Conservation (phyloP, 1,140 invertebrate genomes). For the Penaeus japonicus region DNA sequence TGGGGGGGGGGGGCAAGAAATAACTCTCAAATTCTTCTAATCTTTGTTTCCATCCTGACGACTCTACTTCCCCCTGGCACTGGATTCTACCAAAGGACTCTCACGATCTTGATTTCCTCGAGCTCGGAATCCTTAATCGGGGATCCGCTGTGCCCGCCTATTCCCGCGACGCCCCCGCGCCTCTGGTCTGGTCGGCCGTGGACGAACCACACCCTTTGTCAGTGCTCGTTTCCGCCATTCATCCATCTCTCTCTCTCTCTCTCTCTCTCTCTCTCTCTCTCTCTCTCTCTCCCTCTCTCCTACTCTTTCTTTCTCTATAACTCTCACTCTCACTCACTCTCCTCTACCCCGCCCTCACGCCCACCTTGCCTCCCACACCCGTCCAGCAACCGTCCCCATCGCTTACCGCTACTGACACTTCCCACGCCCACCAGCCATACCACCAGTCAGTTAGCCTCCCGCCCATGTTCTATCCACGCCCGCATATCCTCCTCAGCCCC, state of each 20-base stretch:
- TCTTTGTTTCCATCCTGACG: background rate
- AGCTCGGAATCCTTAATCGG: too few relatives aligned
- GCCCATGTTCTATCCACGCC: too few relatives aligned
- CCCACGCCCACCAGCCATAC: too few relatives aligned
- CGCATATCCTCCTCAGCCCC: too few relatives aligned
- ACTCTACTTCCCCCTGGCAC: background rate
- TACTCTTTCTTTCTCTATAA: background rate
- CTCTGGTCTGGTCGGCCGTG: background rate
- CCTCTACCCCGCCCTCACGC: too few relatives aligned
- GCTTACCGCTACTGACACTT: too few relatives aligned
- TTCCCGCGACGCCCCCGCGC: background rate
- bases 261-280: constrained; percentile 4
- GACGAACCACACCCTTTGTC: background rate
- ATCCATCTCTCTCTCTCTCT: background rate
- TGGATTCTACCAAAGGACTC: too few relatives aligned
- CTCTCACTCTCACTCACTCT: background rate
- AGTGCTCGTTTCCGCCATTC: background rate
- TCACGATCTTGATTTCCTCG: too few relatives aligned
- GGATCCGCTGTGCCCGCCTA: background rate
- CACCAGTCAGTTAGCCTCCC: too few relatives aligned
- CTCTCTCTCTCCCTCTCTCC: background rate
- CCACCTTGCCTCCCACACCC: too few relatives aligned
- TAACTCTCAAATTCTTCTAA: background rate
- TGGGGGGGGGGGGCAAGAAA: background rate
- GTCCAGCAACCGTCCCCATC: too few relatives aligned